Evolutionary conservation across 2,113 vertebrate genomes (phyloP), one percentile per base, ranked within the genome.

Genomic region (Perccottus glenii): DNA sequence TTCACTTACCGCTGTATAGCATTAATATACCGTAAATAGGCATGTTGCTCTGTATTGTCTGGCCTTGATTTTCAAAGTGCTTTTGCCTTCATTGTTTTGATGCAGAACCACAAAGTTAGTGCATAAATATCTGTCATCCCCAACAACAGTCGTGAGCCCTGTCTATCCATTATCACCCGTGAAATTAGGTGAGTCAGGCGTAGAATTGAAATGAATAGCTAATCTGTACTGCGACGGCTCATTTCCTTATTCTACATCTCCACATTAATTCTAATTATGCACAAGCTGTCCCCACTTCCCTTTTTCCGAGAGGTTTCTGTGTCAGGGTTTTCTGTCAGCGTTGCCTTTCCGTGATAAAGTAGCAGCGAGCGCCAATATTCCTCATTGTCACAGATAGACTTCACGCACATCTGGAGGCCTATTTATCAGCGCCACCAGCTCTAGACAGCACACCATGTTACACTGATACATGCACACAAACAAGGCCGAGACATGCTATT

Each of bases 191-290:
- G 69, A 83, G 80, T 82, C 80, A 82, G 87, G 85, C 88, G 86
- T 85, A 87, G 87, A 85, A 90, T 86, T 87, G 79, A 90, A 90
- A 87, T 85, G 80, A 90, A 87, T 81, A 80, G 81, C 83, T 85
- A 83, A 88, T 88, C 82, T 81, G 78, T 78, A 80, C 86, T 86
- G 86, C 78, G 85, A 89, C 85, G 85, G 80, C 87, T 89, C 85
- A 90, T 91, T 91, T 92, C 85, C 89, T 80, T 82, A 86, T 85
- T 86, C 73, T 73, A 81, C 79, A 78, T 87, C 82, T 67, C 53
- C 11, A 72, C 90, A 91, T 92, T 92, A 85, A 91, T 92, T 86
- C 78, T 83, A 89, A 88, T 87, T 87, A 85, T 48, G 40, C 64
- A 56, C 68, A 74, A 80, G 67, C 82, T 82, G 80, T 75, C 85